Conservation (phyloP, 1,140 invertebrate species). For the Caerostris darwini region DNA sequence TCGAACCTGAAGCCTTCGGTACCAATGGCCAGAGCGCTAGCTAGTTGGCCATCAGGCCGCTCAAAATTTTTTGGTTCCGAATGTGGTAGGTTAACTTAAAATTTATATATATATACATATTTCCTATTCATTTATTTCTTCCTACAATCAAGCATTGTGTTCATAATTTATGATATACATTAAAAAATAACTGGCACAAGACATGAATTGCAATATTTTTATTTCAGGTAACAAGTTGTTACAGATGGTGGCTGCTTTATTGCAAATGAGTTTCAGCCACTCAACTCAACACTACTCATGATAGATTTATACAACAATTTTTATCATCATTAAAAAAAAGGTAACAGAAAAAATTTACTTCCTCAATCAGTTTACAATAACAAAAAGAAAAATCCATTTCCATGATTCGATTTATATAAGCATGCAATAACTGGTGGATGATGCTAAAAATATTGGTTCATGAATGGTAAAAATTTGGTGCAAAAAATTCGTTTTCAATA, state of each 20-base stretch:
- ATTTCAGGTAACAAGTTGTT: constrained; percentile 76
- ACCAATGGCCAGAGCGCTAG: too few relatives aligned
- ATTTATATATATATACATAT: too few relatives aligned
- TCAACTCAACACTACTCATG: constrained; percentile 64
- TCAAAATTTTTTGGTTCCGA: too few relatives aligned
- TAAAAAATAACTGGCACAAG: neutral
- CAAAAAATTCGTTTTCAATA: neutral
- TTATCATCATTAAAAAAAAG: neutral
- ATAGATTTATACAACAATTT: constrained; percentile 74
- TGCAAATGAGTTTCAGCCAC: constrained; percentile 74
- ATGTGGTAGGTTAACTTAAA: too few relatives aligned
- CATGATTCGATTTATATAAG: constrained; percentile 33
- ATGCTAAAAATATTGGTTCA: constrained; percentile 29
- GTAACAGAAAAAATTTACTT: neutral
- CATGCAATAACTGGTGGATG: neutral
- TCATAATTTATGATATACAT: too few relatives aligned
- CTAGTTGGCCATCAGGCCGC: too few relatives aligned
- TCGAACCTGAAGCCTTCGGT: too few relatives aligned
- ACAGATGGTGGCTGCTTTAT: constrained; percentile 75
- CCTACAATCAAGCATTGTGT: too few relatives aligned
- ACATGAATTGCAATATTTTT: constrained; percentile 77
- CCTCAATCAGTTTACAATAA: constrained; percentile 4
- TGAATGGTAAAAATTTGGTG: constrained; percentile 45
- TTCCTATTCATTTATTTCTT: too few relatives aligned
- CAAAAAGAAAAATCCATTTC: constrained; percentile 26